Conservation (phyloP, 1,140 invertebrate genomes). For the Holotrichia oblita region DNA sequence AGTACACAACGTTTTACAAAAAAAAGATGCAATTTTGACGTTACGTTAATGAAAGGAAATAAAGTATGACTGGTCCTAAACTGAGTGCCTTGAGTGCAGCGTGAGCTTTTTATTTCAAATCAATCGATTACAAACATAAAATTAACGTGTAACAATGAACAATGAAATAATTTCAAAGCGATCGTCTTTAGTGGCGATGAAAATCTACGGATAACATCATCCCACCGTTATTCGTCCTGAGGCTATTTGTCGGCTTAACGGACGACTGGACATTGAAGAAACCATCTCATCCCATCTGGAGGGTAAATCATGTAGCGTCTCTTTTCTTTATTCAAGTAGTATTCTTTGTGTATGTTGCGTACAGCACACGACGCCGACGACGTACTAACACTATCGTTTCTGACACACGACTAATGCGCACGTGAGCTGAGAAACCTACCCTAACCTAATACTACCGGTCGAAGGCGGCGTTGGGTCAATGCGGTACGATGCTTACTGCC, state of each 20-base stretch:
- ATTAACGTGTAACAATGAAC: not conserved
- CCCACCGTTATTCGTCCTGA: slow-evolving; percentile 16
- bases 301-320: not conserved
- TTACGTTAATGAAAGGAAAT: not conserved
- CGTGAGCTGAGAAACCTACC: not conserved
- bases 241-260: slow-evolving; percentile 17
- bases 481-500: not conserved
- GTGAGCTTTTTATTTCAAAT: not conserved
- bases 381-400: not conserved
- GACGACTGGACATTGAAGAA: slow-evolving; percentile 10
- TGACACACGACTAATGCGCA: not conserved
- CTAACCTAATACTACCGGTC: not conserved
- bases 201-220: slow-evolving; percentile 6
- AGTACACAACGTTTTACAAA: too few species aligned
- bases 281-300: slow-evolving; percentile 12
- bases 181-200: too few species aligned
- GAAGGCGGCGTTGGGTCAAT: not conserved
- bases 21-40: too few species aligned
- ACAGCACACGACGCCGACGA: not conserved
- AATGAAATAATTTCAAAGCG: slow-evolving; percentile 10
- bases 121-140: not conserved
- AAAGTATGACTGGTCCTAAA: not conserved
- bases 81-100: too few species aligned
- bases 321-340: not conserved
- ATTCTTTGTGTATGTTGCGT: not conserved